These are phyloP conservation scores for Pachypsylla venusta DNA, from an alignment of 1,140 invertebrate genomes.

Conservation along the genomic window DNA sequence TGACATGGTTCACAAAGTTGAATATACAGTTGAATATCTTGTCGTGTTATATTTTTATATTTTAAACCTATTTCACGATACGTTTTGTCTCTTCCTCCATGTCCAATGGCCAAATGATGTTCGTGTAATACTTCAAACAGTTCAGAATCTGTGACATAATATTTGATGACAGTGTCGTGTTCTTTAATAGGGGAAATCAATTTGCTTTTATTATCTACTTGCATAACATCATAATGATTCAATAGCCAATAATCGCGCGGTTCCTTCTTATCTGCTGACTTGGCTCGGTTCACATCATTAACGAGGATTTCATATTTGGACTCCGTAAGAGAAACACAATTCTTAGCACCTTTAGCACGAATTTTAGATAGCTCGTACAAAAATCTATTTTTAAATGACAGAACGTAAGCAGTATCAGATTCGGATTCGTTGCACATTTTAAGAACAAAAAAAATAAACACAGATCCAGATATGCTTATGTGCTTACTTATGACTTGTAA, in stretches of 20 bases:
- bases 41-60: constrained; percentile 19
- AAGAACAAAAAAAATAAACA: no score
- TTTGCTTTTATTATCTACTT: background rate
- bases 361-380: no score
- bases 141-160: constrained; percentile 20
- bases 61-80: constrained; percentile 20
- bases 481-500: no score
- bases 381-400: no score
- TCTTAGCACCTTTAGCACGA: no score
- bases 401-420: no score
- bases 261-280: background rate
- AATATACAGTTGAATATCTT: background rate
- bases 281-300: background rate
- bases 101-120: constrained; percentile 21
- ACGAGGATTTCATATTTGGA: no score
- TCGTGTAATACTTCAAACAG: constrained; percentile 23
- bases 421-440: no score
- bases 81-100: constrained; percentile 24
- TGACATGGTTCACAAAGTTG: background rate
- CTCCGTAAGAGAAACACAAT: no score
- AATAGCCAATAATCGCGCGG: background rate
- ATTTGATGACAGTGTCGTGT: background rate
- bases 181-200: background rate
- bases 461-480: no score
- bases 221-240: background rate